phyloP scores from a whole-genome alignment of 2,113 vertebrate species.

The Rhea pennata region DNA sequence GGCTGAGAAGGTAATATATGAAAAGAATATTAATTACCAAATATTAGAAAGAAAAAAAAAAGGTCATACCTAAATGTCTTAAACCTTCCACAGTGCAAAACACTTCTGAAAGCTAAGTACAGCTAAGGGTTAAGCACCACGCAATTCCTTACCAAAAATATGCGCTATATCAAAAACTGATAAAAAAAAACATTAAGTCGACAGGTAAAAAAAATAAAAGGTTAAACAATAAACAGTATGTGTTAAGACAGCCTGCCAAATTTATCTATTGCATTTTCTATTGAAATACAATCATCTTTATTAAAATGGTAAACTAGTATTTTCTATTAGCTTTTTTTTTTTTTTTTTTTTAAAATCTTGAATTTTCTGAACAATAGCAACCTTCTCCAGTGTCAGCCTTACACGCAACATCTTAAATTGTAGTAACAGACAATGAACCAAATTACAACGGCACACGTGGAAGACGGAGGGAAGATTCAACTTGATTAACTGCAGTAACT shows the following conservation, averaged over 20 bases:
- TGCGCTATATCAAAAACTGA: neutral
- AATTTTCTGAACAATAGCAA: neutral
- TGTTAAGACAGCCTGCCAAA: neutral
- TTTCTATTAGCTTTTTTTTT: neutral
- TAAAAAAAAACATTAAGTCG: neutral
- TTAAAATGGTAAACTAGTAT: neutral
- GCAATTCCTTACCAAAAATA: neutral
- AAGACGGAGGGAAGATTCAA: neutral
- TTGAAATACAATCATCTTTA: neutral
- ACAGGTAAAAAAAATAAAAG: neutral
- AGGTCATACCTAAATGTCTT: neutral
- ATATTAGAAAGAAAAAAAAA: neutral
- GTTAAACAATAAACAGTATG: neutral
- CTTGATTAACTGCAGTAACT: neutral
- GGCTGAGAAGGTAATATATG: neutral
- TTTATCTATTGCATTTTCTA: neutral
- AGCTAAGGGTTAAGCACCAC: neutral
- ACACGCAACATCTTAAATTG: neutral
- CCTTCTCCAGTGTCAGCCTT: neutral
- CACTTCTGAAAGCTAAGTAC: neutral
- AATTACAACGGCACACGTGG: neutral
- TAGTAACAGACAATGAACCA: neutral
- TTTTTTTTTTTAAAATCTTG: neutral
- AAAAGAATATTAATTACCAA: neutral
- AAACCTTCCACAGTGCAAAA: neutral